A percentile compares a stretch with the other conserved stretches of the same genome.
These are phyloP conservation scores for Aspiorhynchus laticeps DNA, from an alignment of 2,113 vertebrate genomes.

Conservation along the genomic window DNA sequence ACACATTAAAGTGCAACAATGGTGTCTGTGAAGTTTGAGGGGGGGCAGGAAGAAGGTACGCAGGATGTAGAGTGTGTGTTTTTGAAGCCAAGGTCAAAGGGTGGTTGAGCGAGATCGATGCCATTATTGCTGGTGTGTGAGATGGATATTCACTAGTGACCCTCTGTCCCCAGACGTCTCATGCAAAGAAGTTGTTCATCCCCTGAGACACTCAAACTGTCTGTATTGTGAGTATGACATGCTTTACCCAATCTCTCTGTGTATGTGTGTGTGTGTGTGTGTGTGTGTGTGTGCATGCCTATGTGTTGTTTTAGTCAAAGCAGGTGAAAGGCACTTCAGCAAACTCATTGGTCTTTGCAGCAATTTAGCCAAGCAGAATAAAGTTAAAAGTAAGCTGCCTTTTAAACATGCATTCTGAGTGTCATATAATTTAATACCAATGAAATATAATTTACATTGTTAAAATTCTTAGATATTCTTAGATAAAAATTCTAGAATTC, in stretches of 20 bases:
- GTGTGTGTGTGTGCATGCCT: slow-evolving; percentile 12
- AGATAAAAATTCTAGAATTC: no score
- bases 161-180: slow-evolving; percentile 45
- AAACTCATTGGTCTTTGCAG: background rate
- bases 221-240: slow-evolving; percentile 27
- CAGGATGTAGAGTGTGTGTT: slow-evolving; percentile 27
- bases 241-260: background rate
- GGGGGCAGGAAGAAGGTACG: background rate
- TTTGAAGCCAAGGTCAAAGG: slow-evolving; percentile 37
- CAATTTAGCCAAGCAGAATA: background rate
- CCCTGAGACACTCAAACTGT: slow-evolving; percentile 6
- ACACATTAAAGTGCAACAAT: background rate
- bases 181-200: slow-evolving; percentile 29
- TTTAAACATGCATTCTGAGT: background rate
- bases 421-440: background rate
- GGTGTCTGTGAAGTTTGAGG: background rate
- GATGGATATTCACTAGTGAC: slow-evolving; percentile 55
- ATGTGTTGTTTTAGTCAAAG: background rate
- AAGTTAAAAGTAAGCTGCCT: background rate
- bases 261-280: background rate
- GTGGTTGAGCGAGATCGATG: slow-evolving; percentile 47
- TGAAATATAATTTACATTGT: background rate
- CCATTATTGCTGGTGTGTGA: slow-evolving; percentile 55
- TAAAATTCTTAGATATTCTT: background rate
- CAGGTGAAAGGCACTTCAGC: background rate